These are phyloP conservation scores for Athalia rosae DNA, from an alignment of 2,888 invertebrate species.

Conservation along the genomic window DNA sequence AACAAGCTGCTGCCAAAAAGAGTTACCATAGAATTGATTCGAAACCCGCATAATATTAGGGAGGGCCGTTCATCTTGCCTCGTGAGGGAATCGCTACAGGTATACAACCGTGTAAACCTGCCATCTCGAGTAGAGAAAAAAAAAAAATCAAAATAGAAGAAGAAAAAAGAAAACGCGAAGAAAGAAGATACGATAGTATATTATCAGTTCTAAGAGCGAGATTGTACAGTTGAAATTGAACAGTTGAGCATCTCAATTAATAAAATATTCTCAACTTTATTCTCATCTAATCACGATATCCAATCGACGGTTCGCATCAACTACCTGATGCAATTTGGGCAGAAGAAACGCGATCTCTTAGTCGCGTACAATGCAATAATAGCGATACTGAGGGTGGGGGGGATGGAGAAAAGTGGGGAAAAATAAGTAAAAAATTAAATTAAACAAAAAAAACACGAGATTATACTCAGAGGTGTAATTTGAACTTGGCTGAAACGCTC, in stretches of 20 bases:
- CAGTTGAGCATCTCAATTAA: too few relatives aligned
- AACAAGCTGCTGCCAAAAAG: slow-evolving; percentile 14
- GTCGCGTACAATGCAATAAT: not conserved
- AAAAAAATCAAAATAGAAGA: too few relatives aligned
- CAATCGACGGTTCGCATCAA: too few relatives aligned
- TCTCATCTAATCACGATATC: too few relatives aligned
- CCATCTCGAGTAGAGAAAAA: too few relatives aligned
- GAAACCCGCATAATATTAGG: slow-evolving; percentile 39
- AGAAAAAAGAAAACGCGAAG: too few relatives aligned
- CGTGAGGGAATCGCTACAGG: not conserved
- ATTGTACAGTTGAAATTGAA: too few relatives aligned
- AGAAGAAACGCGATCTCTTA: not conserved
- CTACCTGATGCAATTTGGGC: too few relatives aligned
- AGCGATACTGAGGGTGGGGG: not conserved
- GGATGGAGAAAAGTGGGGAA: not conserved
- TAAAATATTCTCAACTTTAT: too few relatives aligned
- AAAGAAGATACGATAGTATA: too few relatives aligned
- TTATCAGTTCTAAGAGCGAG: too few relatives aligned
- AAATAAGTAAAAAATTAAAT: not conserved
- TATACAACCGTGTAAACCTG: too few relatives aligned
- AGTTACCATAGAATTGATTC: slow-evolving; percentile 26
- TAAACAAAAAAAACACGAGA: not conserved
- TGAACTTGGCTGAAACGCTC: not conserved
- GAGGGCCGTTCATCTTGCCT: slow-evolving; percentile 32
- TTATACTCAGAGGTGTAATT: not conserved